These are phyloP conservation scores for Crotophaga sulcirostris DNA, from an alignment of 2,113 vertebrate genomes.

Conservation along the genomic window DNA sequence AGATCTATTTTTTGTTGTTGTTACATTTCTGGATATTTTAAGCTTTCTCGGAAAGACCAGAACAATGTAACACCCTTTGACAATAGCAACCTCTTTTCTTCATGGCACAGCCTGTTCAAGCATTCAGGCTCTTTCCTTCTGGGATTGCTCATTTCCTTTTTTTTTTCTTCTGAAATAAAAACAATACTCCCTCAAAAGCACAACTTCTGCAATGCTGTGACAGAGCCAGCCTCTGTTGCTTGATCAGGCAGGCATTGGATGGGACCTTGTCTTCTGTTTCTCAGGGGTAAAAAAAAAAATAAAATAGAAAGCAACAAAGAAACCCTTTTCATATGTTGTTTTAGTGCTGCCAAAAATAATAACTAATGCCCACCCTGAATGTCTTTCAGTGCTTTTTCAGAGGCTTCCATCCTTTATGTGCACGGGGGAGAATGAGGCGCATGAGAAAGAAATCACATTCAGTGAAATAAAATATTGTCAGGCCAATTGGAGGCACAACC, in stretches of 20 bases:
- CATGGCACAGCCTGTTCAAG: background rate
- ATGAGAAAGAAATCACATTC: background rate
- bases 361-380: background rate
- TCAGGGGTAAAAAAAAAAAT: background rate
- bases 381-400: background rate
- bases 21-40: slow-evolving; percentile 19
- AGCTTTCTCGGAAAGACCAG: slow-evolving; percentile 23
- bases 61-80: slow-evolving; percentile 6
- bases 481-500: background rate
- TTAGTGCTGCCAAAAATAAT: background rate
- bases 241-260: background rate
- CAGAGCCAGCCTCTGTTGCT: background rate
- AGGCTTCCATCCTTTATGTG: background rate
- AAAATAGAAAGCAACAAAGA: background rate
- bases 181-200: background rate
- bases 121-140: slow-evolving; percentile 34
- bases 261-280: slow-evolving; percentile 1
- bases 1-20: background rate
- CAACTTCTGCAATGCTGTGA: background rate
- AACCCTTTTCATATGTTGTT: background rate
- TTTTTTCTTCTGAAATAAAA: background rate
- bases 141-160: slow-evolving; percentile 40
- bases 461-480: background rate
- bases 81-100: slow-evolving; percentile 12
- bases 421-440: background rate